Evolutionary conservation across 2,888 invertebrate genomes (phyloP).

Genomic region (Rhagium mordax): DNA sequence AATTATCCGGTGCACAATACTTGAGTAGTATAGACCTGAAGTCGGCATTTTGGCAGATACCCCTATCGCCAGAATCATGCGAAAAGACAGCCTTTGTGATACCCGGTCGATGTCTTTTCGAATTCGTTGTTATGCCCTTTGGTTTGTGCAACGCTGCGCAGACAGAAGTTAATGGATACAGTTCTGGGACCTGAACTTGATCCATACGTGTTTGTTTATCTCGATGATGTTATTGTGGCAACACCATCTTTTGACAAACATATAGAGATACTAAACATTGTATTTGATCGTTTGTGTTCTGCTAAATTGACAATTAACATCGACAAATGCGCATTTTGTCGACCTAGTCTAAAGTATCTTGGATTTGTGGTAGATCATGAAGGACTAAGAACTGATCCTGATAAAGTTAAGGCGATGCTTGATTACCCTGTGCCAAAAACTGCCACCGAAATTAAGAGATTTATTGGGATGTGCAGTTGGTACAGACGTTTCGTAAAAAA

Average conservation of each 20-base stretch:
- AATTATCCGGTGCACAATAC: slow-evolving; percentile 3
- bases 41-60: slow-evolving; percentile 1
- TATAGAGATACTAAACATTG: not conserved
- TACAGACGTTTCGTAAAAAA: not conserved
- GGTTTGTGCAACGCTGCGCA: not conserved
- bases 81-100: not conserved
- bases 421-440: not conserved
- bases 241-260: slow-evolving; percentile 7
- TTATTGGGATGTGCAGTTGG: not conserved
- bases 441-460: not conserved
- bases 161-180: not conserved
- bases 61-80: not conserved
- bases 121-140: not conserved
- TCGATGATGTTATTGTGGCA: not conserved
- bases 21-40: not conserved
- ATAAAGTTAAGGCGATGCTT: not conserved
- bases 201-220: not conserved
- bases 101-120: not conserved
- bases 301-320: not conserved
- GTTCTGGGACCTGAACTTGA: not conserved
- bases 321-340: not conserved
- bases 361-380: not conserved
- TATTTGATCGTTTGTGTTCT: not conserved
- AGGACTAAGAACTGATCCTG: slow-evolving; percentile 2
- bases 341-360: not conserved